phyloP scores from a whole-genome alignment of 2,797 vertebrate genomes.

The Melanogrammus aeglefinus region DNA sequence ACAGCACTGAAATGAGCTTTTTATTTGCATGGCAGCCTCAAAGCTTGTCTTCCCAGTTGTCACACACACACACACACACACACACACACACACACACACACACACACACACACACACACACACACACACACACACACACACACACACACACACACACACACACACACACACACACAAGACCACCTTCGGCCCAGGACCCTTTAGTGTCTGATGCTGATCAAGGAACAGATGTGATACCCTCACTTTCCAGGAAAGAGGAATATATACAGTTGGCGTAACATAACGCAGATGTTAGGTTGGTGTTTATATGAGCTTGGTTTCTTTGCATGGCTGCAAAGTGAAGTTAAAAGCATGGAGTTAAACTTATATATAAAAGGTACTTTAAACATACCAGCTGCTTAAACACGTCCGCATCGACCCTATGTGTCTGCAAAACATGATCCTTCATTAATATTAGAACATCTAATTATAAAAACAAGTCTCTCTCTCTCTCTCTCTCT shows the following conservation, averaged over 20 bases:
- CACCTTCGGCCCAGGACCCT: constrained; percentile 29
- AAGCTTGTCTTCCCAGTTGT: constrained; percentile 55
- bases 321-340: constrained; percentile 28
- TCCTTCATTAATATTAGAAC: not conserved
- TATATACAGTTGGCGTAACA: constrained; percentile 3
- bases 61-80: constrained; percentile 42
- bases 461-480: not conserved
- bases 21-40: constrained; percentile 65
- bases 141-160: constrained; percentile 51
- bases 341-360: constrained; percentile 21
- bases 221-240: constrained; percentile 59
- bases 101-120: constrained; percentile 52
- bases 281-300: constrained; percentile 41
- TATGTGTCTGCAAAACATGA: not conserved
- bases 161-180: constrained; percentile 41
- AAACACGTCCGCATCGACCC: not conserved
- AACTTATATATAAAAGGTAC: not conserved
- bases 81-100: constrained; percentile 40
- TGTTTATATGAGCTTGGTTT: constrained; percentile 36
- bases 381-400: not conserved
- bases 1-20: constrained; percentile 42
- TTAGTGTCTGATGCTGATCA: constrained; percentile 55
- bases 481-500: not conserved
- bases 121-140: constrained; percentile 46
- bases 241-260: constrained; percentile 34